Conservation (phyloP, 2,113 vertebrate species). For the Pardalotus punctatus region DNA sequence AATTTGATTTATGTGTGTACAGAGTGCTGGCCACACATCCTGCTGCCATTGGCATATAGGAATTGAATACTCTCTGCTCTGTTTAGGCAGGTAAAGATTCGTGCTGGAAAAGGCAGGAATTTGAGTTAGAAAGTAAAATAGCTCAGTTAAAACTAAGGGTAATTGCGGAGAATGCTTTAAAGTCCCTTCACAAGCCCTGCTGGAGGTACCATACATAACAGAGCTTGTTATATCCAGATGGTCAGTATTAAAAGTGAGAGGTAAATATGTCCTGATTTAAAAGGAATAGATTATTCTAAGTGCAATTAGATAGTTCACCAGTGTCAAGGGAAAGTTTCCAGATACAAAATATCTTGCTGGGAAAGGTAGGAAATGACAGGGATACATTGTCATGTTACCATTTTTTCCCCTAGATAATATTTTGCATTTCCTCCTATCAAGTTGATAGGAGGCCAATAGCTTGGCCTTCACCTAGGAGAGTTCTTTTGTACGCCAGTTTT, state of each 20-base stretch:
- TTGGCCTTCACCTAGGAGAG: background rate
- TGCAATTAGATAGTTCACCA: background rate
- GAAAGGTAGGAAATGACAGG: background rate
- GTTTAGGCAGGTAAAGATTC: background rate
- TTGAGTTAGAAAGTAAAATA: background rate
- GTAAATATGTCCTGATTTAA: background rate
- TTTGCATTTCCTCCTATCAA: background rate
- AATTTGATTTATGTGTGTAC: background rate
- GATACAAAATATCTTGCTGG: background rate
- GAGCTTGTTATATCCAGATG: background rate
- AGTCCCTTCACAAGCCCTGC: background rate
- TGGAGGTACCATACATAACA: background rate
- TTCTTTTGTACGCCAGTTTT: background rate
- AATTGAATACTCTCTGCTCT: background rate
- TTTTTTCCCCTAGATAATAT: background rate
- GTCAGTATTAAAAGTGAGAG: background rate
- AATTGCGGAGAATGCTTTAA: background rate
- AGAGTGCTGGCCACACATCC: background rate
- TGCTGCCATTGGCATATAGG: background rate
- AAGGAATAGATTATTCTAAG: background rate
- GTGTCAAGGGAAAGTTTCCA: background rate
- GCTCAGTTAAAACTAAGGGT: background rate
- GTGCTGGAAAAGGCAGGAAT: background rate
- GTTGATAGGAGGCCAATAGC: background rate
- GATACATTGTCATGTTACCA: background rate